Evolutionary conservation across 2,113 vertebrate genomes (phyloP).

Genomic region (Eclectus roratus): DNA sequence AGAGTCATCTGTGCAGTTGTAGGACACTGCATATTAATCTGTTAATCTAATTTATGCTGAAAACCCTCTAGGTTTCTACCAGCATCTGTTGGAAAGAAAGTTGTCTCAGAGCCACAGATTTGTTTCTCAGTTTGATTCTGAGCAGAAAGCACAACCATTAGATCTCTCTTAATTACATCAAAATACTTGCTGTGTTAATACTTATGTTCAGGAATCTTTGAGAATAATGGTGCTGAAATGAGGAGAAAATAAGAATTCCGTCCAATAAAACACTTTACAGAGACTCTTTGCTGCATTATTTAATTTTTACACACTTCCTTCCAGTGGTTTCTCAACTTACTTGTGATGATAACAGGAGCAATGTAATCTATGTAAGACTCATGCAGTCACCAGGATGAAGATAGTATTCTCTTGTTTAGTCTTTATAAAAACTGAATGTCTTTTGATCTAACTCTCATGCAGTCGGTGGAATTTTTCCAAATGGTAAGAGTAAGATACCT

Average conservation of each 20-base stretch:
- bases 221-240: not conserved
- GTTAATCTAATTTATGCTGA: not conserved
- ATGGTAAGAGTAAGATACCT: not conserved
- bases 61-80: not conserved
- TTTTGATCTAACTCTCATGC: not conserved
- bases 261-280: not conserved
- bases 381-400: not conserved
- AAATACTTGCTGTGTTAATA: not conserved
- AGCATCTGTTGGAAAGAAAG: not conserved
- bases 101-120: not conserved
- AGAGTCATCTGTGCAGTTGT: not conserved
- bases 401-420: not conserved
- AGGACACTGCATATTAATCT: not conserved
- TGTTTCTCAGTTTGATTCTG: slow-evolving; percentile 7
- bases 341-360: not conserved
- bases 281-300: not conserved
- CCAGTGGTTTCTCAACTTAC: not conserved
- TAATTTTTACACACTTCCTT: not conserved
- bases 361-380: not conserved
- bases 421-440: not conserved
- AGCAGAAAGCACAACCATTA: slow-evolving; percentile 13
- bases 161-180: not conserved
- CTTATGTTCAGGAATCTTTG: not conserved
- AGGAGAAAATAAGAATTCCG: not conserved
- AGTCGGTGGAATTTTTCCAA: not conserved